Percentiles rank a stretch among this genome's conserved stretches.
Evolutionary conservation across 2,797 vertebrate species (phyloP).

Genomic region (Melopsittacus undulatus): DNA sequence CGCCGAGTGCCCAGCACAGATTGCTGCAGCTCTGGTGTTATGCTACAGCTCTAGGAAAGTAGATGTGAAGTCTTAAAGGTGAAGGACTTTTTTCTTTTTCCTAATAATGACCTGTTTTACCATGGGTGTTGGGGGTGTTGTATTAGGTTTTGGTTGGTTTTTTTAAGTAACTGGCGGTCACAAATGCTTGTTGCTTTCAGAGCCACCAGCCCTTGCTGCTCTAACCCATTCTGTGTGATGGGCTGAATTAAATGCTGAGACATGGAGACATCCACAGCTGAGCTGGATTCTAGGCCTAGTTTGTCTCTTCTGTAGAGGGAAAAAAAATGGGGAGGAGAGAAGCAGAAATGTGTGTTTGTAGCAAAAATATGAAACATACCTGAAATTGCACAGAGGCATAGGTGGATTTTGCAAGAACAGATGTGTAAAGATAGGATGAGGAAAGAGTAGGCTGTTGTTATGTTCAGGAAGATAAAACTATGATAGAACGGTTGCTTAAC

Average conservation of each 20-base stretch:
- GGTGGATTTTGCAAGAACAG: not conserved
- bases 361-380: not conserved
- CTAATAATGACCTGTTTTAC: not conserved
- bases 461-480: not conserved
- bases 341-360: not conserved
- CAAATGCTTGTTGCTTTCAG: not conserved
- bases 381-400: not conserved
- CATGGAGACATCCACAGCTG: not conserved
- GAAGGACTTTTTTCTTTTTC: not conserved
- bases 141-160: not conserved
- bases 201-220: not conserved
- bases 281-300: not conserved
- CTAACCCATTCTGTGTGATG: not conserved
- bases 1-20: not conserved
- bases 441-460: not conserved
- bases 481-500: not conserved
- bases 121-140: not conserved
- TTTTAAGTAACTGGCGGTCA: not conserved
- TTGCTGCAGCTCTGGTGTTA: not conserved
- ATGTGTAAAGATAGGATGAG: not conserved
- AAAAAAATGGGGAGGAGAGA: not conserved
- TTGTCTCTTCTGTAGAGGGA: not conserved
- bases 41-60: not conserved
- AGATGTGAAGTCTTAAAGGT: not conserved
- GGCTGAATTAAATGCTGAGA: not conserved